phyloP scores from a whole-genome alignment of 2,888 invertebrate genomes.

The Drosophila parthenogenetica region DNA sequence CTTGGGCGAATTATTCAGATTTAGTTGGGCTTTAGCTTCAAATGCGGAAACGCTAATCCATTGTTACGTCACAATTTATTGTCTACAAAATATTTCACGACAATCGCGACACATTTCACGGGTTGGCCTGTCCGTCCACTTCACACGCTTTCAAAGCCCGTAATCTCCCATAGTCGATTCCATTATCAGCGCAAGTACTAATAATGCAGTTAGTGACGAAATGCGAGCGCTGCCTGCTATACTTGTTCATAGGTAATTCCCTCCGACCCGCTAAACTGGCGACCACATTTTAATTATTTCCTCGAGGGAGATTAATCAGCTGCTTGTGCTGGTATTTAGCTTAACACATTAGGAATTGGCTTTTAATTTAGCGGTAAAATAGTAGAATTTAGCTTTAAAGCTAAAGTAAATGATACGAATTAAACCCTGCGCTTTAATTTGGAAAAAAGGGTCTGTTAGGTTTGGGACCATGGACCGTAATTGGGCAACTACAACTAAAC shows the following conservation, averaged over 20 bases:
- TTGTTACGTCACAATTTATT: constrained; percentile 36
- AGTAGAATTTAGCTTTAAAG: too few relatives aligned
- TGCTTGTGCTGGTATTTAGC: constrained; percentile 7
- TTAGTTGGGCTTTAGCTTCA: neutral
- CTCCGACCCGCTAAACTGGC: neutral
- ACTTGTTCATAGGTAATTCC: constrained; percentile 6
- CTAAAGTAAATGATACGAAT: too few relatives aligned
- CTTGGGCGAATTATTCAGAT: neutral
- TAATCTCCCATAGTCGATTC: constrained; percentile 36
- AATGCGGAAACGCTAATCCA: neutral
- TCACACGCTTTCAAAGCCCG: constrained; percentile 8
- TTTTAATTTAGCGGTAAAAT: too few relatives aligned
- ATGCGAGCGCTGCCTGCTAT: constrained; percentile 12
- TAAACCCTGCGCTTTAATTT: too few relatives aligned
- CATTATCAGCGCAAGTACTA: constrained; percentile 39
- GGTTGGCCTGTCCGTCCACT: neutral
- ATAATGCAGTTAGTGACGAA: constrained; percentile 54
- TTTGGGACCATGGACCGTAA: too few relatives aligned
- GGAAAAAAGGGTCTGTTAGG: too few relatives aligned
- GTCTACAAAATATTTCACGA: constrained; percentile 32
- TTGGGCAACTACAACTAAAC: too few relatives aligned
- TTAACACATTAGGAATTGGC: too few relatives aligned
- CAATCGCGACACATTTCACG: constrained; percentile 28
- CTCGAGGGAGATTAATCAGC: constrained; percentile 20
- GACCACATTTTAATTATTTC: constrained; percentile 37